Base-by-base conservation (phyloP, 1,140 invertebrate genomes). In the Hylaeus volcanicus region DNA sequence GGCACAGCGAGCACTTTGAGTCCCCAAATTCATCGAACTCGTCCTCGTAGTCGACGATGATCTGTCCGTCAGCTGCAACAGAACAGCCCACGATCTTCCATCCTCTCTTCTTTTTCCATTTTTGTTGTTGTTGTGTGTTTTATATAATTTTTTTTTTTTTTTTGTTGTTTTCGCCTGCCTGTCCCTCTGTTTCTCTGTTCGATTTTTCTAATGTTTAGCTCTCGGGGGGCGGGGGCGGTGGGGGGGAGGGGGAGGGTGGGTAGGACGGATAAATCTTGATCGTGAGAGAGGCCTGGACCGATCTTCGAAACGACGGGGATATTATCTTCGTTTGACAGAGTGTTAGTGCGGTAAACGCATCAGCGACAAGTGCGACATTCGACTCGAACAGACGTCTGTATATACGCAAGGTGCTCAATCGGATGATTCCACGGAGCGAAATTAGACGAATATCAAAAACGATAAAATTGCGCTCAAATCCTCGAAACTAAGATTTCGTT, bases 1-100 rank as follows among this genome's bases (percentile, higher is more conserved):
- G 95, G 94, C 95, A 96, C 94, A 96, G 95, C 94, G 94, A 95
- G 92, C 94, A 95, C 94, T 94, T 96, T 86, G 90, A 92, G 87
- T 91, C 92, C 79, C 92, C 92, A 68, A 90, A 93, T 87, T 93
- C 95, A 92, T 95, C 95, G 91, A 94, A 95, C 88, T 93, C 93
- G 89, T 92, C 93, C 94, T 95, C 93, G 94, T 94, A 94, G 94
- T 94, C 93, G 93, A 92, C 86, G 92, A 93, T 94, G 93, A 94
- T 93, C 92, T 94, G 90, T 94, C 95, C 94, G 92, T 95, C 94
- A 94, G 94, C 95, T 95, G 95, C 93, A 95, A 95, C 93, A 94
- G 88, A 94, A 92, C 89, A 92, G 89, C 92, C 86, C 89, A 89
- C 91, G 89, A 91, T 90, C 90, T 93, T 89, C 89, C 84, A 88